These are phyloP conservation scores for Hydroisotoma schaefferi DNA, from an alignment of 2,888 invertebrate species.

Conservation along the genomic window DNA sequence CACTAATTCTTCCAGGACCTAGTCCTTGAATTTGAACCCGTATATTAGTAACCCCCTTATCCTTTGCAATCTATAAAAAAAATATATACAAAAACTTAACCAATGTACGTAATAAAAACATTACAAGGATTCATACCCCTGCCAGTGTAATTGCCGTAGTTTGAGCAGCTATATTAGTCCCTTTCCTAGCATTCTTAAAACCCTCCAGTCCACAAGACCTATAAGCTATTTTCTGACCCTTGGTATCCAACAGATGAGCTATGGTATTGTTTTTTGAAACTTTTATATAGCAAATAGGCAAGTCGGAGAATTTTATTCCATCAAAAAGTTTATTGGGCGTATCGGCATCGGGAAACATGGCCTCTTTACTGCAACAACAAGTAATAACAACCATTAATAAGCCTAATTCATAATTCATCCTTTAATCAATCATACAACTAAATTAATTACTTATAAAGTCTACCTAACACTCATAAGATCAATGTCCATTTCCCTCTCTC, in stretches of 20 bases:
- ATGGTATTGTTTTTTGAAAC: conserved; percentile 87
- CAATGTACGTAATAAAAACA: conserved; percentile 39
- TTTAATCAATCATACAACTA: neutral
- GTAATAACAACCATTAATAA: neutral
- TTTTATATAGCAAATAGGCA: conserved; percentile 78
- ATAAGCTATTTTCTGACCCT: conserved; percentile 56
- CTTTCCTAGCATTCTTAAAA: conserved; percentile 90
- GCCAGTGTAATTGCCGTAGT: conserved; percentile 81
- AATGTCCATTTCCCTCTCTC: conserved; percentile 68
- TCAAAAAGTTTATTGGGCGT: conserved; percentile 70
- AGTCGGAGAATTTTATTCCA: conserved; percentile 70
- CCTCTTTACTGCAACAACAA: conserved; percentile 59
- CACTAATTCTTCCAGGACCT: conserved; percentile 87
- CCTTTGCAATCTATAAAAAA: conserved; percentile 62
- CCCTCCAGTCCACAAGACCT: conserved; percentile 85
- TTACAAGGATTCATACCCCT: conserved; percentile 57
- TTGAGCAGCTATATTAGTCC: conserved; percentile 95
- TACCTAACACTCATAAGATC: conserved; percentile 57
- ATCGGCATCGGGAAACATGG: conserved; percentile 69
- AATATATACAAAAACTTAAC: neutral
- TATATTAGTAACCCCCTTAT: conserved; percentile 69
- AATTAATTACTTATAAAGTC: neutral
- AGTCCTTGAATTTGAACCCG: conserved; percentile 75
- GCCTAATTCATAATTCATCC: too few relatives aligned
- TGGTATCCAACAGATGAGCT: conserved; percentile 66